Percentiles rank a stretch among this genome's conserved stretches.
phyloP scores from a whole-genome alignment of 2,888 invertebrate species.

The Chrysomela aeneicollis region DNA sequence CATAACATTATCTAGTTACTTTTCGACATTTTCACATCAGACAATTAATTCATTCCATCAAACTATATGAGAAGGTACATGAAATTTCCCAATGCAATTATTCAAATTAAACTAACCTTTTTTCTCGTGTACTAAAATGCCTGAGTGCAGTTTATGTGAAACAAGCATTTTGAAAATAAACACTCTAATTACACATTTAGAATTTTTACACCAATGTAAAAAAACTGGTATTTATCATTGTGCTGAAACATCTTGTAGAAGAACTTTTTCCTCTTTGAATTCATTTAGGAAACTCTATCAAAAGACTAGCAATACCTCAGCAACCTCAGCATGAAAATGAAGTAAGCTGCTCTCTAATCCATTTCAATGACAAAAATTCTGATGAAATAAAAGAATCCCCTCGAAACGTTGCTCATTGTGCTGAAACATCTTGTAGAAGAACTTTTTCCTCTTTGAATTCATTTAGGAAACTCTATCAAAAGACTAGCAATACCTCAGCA shows the following conservation, averaged over 20 bases:
- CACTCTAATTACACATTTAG: constrained; percentile 9
- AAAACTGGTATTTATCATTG: constrained; percentile 9
- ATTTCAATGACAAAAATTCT: not conserved
- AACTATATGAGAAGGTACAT: not conserved
- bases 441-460: constrained; percentile 12
- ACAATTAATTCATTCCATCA: not conserved
- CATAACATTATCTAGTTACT: not conserved
- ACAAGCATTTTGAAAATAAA: not conserved
- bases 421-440: not conserved
- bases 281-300: not conserved
- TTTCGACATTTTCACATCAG: not conserved
- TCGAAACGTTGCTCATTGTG: constrained; percentile 3
- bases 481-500: too few species aligned
- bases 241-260: not conserved
- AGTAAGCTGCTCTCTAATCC: not conserved
- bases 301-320: too few species aligned
- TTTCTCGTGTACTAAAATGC: constrained; percentile 16
- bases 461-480: not conserved
- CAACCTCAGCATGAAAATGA: not conserved
- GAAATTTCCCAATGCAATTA: not conserved
- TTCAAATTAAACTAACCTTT: not conserved
- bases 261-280: constrained; percentile 16
- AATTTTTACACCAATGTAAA: constrained; percentile 14
- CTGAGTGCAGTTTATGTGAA: constrained; percentile 10
- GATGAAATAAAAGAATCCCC: not conserved